These are phyloP conservation scores for Eunapius fragilis DNA, from an alignment of 37 sponge, comb jelly and placozoan species.

Conservation along the genomic window DNA sequence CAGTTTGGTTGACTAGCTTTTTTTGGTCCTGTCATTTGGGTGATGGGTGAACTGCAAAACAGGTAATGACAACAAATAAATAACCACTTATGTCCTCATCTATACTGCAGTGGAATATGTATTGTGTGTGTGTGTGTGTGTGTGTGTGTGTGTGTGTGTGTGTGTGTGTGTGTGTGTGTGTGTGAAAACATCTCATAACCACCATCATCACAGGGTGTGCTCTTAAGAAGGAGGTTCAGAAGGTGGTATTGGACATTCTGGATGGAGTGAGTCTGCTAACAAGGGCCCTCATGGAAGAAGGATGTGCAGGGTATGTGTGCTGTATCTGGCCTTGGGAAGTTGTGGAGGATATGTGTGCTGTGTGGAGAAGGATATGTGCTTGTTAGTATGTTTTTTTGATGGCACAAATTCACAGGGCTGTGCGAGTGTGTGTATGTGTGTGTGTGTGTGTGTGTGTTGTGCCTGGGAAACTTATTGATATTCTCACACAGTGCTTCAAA, in stretches of 20 bases:
- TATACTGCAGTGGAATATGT: neutral
- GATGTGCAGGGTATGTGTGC: conserved; percentile 20
- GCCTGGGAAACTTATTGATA: neutral
- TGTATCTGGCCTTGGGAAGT: neutral
- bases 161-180: neutral
- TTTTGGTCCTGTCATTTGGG: no score
- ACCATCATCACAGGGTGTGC: neutral
- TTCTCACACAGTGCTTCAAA: neutral
- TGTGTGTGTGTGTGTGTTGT: neutral
- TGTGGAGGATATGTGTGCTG: neutral
- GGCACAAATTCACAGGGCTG: no score
- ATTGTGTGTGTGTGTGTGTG: neutral
- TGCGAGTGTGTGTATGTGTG: neutral
- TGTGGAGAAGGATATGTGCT: neutral
- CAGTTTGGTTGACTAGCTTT: no score
- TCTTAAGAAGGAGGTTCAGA: conserved; percentile 23
- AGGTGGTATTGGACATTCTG: conserved; percentile 20
- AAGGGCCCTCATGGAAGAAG: conserved; percentile 15
- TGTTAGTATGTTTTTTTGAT: no score
- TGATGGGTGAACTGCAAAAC: no score
- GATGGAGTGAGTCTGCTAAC: conserved; percentile 3
- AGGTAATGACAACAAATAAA: no score
- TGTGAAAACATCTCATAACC: neutral
- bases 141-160: neutral
- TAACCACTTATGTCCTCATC: no score